Percentiles rank a stretch among this genome's conserved stretches.
Evolutionary conservation across 2,888 invertebrate species (phyloP).

Genomic region (Blastobasis lacticolella): DNA sequence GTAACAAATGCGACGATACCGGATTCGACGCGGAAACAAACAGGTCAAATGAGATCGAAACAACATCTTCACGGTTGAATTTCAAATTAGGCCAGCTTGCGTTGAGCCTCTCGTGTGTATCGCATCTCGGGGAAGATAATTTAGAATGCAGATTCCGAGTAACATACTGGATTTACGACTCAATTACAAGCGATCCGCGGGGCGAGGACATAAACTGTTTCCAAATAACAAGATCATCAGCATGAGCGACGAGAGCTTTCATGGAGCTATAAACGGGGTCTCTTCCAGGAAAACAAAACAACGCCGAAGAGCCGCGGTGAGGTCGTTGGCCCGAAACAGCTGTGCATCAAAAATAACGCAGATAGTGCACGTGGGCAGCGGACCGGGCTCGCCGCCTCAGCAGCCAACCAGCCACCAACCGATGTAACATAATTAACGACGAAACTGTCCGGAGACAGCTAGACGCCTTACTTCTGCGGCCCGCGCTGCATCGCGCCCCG

Average conservation of each 20-base stretch:
- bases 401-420: constrained; percentile 46
- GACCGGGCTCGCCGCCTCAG: constrained; percentile 25
- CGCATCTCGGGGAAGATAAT: too few relatives aligned
- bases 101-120: background rate
- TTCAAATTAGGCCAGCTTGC: constrained; percentile 13
- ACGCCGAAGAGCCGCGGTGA: constrained; percentile 9
- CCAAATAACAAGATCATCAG: background rate
- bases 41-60: constrained; percentile 21
- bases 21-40: constrained; percentile 27
- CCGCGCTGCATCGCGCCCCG: constrained; percentile 51
- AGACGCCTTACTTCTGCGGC: constrained; percentile 63
- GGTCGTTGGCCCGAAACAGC: constrained; percentile 38
- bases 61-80: constrained; percentile 21
- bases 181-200: background rate
- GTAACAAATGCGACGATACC: constrained; percentile 32
- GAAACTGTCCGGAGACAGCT: constrained; percentile 67
- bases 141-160: constrained; percentile 3
- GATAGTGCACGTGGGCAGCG: constrained; percentile 19
- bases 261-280: constrained; percentile 5
- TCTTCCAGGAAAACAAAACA: constrained; percentile 10
- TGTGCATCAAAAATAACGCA: constrained; percentile 40
- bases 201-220: too few relatives aligned
- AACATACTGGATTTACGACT: background rate
- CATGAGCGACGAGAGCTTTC: background rate
- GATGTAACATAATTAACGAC: constrained; percentile 60